Conservation (phyloP, 2,797 vertebrate genomes). For the Amazona ochrocephala region DNA sequence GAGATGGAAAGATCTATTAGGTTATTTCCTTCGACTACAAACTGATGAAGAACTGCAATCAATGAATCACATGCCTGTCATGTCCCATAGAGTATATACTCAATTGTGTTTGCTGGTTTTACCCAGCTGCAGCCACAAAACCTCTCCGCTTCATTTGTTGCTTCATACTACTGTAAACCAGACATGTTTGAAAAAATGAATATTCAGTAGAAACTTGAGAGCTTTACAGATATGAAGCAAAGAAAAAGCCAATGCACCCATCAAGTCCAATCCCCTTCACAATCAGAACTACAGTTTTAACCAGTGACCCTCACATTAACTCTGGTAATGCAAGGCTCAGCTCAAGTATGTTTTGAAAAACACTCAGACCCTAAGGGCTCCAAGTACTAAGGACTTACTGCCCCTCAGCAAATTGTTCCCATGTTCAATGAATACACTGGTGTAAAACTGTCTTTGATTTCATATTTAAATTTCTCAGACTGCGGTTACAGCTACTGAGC, state of each 20-base stretch:
- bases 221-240: not conserved
- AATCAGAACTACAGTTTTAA: not conserved
- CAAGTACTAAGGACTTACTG: not conserved
- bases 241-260: not conserved
- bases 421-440: not conserved
- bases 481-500: not conserved
- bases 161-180: not conserved
- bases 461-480: not conserved
- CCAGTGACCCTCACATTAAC: not conserved
- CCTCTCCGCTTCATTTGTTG: conserved; percentile 12
- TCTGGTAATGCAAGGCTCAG: not conserved
- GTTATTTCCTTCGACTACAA: conserved; percentile 6
- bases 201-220: not conserved
- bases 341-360: not conserved
- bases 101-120: not conserved
- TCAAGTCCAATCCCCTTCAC: not conserved
- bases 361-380: not conserved
- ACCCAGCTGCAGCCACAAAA: conserved; percentile 14
- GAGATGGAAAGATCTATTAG: conserved; percentile 41
- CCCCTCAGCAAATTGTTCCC: not conserved
- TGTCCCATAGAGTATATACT: not conserved
- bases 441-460: not conserved
- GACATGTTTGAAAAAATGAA: not conserved
- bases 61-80: conserved; percentile 33
- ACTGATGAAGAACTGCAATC: conserved; percentile 26